Conservation (phyloP, 2,113 vertebrate genomes). For the Terrapene triunguis region DNA sequence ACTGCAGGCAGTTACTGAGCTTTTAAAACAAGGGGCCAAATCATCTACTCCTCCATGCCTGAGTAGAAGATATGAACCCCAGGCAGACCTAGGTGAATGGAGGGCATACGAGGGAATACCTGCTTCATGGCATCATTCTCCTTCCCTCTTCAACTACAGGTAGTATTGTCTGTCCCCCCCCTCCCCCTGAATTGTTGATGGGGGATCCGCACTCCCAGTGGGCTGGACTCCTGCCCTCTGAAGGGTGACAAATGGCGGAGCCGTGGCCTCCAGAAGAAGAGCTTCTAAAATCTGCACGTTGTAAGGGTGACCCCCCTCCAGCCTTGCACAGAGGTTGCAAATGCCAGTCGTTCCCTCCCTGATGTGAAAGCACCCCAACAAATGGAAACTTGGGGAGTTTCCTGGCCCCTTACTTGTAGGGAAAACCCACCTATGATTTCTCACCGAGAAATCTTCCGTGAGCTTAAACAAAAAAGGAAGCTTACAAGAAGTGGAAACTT, state of each 20-base stretch:
- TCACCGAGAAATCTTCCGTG: too few species aligned
- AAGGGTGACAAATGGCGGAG: neutral
- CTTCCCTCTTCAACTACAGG: neutral
- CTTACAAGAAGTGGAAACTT: too few species aligned
- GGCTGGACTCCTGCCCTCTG: neutral
- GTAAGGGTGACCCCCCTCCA: neutral
- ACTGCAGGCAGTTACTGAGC: neutral
- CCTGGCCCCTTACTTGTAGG: neutral
- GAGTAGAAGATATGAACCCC: accelerated
- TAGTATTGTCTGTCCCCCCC: neutral
- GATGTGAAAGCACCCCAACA: neutral
- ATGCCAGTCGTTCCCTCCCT: accelerated
- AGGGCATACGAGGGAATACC: neutral
- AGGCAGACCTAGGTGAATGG: neutral
- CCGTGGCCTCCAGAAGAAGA: accelerated
- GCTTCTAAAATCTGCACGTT: neutral
- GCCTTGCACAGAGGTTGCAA: neutral
- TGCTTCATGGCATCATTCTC: neutral
- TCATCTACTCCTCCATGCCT: neutral
- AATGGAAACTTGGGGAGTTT: neutral
- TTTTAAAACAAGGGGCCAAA: neutral
- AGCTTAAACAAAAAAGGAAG: too few species aligned
- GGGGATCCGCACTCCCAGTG: accelerated
- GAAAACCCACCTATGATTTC: accelerated
- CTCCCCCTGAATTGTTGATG: accelerated